Percentiles rank a stretch among this genome's conserved stretches.
Evolutionary conservation across 2,888 invertebrate genomes (phyloP).

Genomic region (Anoncus sp.): DNA sequence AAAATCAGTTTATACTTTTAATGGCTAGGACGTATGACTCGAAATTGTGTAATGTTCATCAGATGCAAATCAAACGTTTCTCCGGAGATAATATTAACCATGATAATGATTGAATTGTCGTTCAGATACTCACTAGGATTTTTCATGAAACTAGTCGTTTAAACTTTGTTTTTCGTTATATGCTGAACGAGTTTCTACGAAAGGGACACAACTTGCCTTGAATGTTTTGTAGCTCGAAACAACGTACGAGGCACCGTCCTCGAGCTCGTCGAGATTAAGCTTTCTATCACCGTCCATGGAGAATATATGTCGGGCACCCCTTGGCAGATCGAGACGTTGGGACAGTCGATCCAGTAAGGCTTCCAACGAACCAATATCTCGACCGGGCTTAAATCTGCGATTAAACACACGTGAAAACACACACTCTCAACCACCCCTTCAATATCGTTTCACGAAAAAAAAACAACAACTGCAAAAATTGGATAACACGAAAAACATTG

Average conservation of each 20-base stretch:
- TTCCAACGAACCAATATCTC: constrained; percentile 94
- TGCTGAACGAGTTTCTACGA: neutral
- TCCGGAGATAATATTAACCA: neutral
- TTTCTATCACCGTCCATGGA: constrained; percentile 96
- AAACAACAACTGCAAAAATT: neutral
- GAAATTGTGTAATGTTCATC: constrained; percentile 8
- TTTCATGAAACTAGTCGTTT: neutral
- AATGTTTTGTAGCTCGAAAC: constrained; percentile 96
- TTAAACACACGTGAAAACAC: neutral
- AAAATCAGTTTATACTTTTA: neutral
- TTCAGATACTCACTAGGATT: neutral
- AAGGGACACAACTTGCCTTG: constrained; percentile 87
- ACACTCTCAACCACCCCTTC: neutral
- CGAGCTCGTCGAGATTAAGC: constrained; percentile 92
- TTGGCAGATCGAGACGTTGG: constrained; percentile 93
- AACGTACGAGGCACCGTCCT: constrained; percentile 96
- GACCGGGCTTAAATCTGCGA: constrained; percentile 91
- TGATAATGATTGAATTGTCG: neutral
- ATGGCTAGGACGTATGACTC: neutral
- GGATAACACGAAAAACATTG: neutral
- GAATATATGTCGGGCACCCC: constrained; percentile 96
- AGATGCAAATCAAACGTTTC: neutral
- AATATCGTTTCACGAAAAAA: neutral
- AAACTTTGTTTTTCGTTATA: too few relatives aligned
- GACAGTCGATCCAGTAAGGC: constrained; percentile 94